Evolutionary conservation across 2,113 vertebrate genomes (phyloP).

Genomic region (Chamaetylas fuelleborni): DNA sequence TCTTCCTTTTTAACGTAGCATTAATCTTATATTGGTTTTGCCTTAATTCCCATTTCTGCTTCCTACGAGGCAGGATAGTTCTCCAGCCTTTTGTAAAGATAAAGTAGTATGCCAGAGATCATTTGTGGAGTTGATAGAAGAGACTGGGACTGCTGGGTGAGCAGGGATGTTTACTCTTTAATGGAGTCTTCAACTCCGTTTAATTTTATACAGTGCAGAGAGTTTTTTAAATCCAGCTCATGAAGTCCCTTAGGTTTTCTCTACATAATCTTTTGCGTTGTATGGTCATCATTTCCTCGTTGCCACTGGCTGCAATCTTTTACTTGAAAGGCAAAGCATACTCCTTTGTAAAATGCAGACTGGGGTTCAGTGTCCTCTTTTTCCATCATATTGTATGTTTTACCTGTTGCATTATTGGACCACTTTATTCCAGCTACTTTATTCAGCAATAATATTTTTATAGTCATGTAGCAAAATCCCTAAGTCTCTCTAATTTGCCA

Average conservation of each 20-base stretch:
- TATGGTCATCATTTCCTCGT: background rate
- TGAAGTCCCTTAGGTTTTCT: background rate
- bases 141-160: background rate
- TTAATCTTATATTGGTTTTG: background rate
- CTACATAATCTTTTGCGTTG: background rate
- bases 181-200: background rate
- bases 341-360: background rate
- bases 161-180: background rate
- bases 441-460: background rate
- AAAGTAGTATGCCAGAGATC: background rate
- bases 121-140: background rate
- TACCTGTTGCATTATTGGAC: background rate
- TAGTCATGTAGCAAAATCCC: background rate
- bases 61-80: background rate
- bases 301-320: background rate
- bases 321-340: background rate
- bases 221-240: background rate
- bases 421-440: background rate
- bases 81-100: background rate
- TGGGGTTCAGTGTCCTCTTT: background rate
- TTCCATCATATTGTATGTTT: background rate
- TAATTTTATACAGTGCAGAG: background rate
- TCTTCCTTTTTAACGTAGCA: rapidly evolving
- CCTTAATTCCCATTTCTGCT: background rate
- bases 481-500: background rate